Evolutionary conservation across 2,888 invertebrate species (phyloP).

Genomic region (Yponomeuta malinellus): DNA sequence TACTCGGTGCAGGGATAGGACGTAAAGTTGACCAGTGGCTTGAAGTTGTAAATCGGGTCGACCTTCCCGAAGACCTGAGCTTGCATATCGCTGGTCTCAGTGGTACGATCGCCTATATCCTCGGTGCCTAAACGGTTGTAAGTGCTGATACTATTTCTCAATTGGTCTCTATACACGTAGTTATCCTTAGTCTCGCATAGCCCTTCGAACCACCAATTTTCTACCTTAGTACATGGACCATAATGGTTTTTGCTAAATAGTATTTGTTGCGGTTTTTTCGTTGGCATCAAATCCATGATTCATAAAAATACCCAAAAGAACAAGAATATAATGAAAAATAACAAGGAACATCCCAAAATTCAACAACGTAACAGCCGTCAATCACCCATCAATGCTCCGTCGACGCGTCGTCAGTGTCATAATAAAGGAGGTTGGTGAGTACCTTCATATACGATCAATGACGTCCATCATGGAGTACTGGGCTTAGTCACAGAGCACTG

Average conservation of each 20-base stretch:
- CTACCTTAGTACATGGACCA: slow-evolving; percentile 52
- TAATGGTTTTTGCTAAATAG: slow-evolving; percentile 64
- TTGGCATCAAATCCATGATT: neutral
- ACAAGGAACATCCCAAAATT: too few species aligned
- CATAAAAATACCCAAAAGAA: too few species aligned
- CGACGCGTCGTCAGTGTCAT: too few species aligned
- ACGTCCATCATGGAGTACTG: too few species aligned
- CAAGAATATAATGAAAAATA: too few species aligned
- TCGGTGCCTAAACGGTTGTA: slow-evolving; percentile 60
- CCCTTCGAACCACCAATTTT: slow-evolving; percentile 59
- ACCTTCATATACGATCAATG: too few species aligned
- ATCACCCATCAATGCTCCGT: too few species aligned
- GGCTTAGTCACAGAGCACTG: too few species aligned
- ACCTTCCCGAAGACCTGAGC: slow-evolving; percentile 57
- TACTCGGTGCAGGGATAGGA: slow-evolving; percentile 69
- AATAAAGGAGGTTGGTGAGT: too few species aligned
- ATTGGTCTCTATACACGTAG: slow-evolving; percentile 59
- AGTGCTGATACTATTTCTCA: slow-evolving; percentile 66
- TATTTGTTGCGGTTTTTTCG: slow-evolving; percentile 59
- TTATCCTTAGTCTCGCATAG: slow-evolving; percentile 67
- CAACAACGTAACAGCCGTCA: too few species aligned
- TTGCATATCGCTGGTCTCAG: slow-evolving; percentile 67
- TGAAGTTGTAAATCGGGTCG: slow-evolving; percentile 58
- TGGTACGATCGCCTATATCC: slow-evolving; percentile 51
- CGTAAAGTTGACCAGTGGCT: slow-evolving; percentile 64